Base-by-base conservation (phyloP, 1,140 invertebrate species). In the Paraescarpia echinospica region DNA sequence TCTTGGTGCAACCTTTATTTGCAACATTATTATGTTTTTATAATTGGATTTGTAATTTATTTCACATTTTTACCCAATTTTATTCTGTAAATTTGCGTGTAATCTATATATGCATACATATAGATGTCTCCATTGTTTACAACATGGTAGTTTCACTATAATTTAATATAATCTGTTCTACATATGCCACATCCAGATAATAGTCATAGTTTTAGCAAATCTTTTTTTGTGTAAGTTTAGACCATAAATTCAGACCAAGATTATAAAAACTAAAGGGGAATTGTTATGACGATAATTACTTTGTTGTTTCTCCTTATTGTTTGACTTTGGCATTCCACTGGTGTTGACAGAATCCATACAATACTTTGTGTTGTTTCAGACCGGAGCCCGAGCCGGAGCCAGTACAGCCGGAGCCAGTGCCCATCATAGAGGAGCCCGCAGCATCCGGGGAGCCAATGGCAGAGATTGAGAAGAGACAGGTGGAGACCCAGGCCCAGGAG, bases 341-440 rank as follows among this genome's bases (percentile, higher is more conserved):
- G 33, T 90, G 89, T 90, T 90, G 33, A n/a, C 89, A n/a, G 27
- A 33, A 35, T 34, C 1, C 14, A 33, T 35, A 90, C 35, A 34
- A 35, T 90, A 33, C 14, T n/a, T 6, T 90, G 51, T 91, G n/a
- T 35, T 41, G 33, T 88, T 48, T 89, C 92, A 94, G 94, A 91
- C 93, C 94, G 88, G 93, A 93, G 41, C 94, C 94, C 48, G 93
- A 94, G 59, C 95, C 95, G 93, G 93, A 93, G n/a, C 88, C 91
- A 77, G 93, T 93, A 77, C 93, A 91, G 59, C 59, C 93, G 88
- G 91, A 89, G 35, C 92, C 89, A 89, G 92, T 92, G 89, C 93
- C 91, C n/a, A 91, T 90, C 89, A 51, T 35, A 90, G 90, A 89
- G 35, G 18, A 89, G 34, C 92, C 93, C 34, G 95, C 94, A 92